Conservation (phyloP, 53 echinoderm and acorn worm species). For the Hippasteria phrygiana region DNA sequence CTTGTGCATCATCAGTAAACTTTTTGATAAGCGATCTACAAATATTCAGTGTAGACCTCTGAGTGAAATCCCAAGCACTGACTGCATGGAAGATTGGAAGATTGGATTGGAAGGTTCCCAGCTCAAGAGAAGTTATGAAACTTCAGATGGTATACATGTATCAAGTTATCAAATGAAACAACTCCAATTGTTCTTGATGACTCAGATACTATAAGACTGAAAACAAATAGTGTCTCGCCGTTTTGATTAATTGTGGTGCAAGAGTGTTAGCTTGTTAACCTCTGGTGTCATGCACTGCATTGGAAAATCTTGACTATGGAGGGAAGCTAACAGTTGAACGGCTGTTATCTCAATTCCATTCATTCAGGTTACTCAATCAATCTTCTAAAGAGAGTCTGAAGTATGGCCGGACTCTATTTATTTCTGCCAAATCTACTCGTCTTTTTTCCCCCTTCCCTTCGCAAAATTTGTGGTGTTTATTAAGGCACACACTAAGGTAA, state of each 20-base stretch:
- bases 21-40: too few relatives aligned
- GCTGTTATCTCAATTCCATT: background rate
- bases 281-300: background rate
- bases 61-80: too few relatives aligned
- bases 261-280: background rate
- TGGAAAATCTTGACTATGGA: background rate
- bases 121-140: background rate
- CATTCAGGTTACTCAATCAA: background rate
- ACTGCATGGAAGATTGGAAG: too few relatives aligned
- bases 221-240: background rate
- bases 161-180: background rate
- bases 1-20: too few relatives aligned
- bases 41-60: too few relatives aligned
- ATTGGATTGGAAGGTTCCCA: background rate
- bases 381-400: slow-evolving; percentile 1
- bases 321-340: background rate
- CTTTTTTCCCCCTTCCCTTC: background rate
- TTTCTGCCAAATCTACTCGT: too few relatives aligned
- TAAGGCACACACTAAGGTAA: background rate
- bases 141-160: background rate
- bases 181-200: background rate
- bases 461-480: background rate
- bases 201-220: background rate
- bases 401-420: background rate
- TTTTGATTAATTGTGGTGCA: background rate